phyloP scores from a whole-genome alignment of 2,797 vertebrate genomes.

The Crocodylus rhombifer region DNA sequence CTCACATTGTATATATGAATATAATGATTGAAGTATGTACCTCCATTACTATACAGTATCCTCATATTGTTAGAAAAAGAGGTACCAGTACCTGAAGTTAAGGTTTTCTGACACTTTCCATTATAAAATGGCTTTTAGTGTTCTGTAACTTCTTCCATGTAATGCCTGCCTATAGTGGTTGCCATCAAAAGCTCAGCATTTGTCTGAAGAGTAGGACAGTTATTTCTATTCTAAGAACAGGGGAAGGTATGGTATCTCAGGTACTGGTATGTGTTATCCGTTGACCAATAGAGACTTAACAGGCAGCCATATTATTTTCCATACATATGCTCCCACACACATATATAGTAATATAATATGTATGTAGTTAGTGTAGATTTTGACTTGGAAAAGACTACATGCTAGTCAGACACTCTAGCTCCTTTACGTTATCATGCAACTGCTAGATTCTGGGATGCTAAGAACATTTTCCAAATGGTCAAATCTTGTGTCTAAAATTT shows the following conservation, averaged over 20 bases:
- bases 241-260: neutral
- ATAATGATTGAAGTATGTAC: neutral
- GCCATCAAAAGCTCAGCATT: neutral
- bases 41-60: neutral
- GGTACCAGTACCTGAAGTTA: neutral
- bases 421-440: constrained; percentile 20
- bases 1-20: neutral
- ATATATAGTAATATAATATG: neutral
- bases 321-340: neutral
- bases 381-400: constrained; percentile 21
- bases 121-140: neutral
- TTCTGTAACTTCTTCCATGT: neutral
- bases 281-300: neutral
- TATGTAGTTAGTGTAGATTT: neutral
- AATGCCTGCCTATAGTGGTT: neutral
- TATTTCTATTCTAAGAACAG: neutral
- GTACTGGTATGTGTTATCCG: neutral
- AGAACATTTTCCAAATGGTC: constrained; percentile 68
- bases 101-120: neutral
- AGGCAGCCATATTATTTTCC: neutral
- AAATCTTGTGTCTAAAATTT: constrained; percentile 70
- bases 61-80: neutral
- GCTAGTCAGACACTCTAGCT: constrained; percentile 50
- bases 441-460: constrained; percentile 54
- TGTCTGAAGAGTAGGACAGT: neutral